These are phyloP conservation scores for Mesorhabditis spiculigera DNA, from an alignment of 2,888 invertebrate species.

Conservation along the genomic window DNA sequence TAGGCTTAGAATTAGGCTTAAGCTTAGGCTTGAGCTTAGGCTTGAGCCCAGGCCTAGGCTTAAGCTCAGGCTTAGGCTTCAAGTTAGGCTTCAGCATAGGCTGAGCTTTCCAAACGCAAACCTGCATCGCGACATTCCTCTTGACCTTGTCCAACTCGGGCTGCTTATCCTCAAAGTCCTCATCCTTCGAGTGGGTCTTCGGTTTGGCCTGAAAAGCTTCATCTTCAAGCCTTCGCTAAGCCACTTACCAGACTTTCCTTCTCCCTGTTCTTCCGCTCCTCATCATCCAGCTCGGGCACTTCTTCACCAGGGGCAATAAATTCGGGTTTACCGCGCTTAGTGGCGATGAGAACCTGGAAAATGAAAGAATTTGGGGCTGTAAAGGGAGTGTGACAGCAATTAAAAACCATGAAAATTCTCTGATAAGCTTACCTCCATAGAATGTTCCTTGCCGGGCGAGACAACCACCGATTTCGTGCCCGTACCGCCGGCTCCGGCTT, in stretches of 20 bases:
- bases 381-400: background rate
- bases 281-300: conserved; percentile 39
- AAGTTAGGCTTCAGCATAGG: no score
- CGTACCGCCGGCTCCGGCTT: background rate
- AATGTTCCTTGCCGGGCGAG: conserved; percentile 50
- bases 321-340: conserved; percentile 46
- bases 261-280: conserved; percentile 38
- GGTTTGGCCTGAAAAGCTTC: conserved; percentile 17
- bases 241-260: conserved; percentile 13
- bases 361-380: background rate
- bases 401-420: background rate
- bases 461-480: conserved; percentile 51
- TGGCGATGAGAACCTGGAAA: conserved; percentile 45
- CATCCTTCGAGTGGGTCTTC: conserved; percentile 19
- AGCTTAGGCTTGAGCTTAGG: no score
- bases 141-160: conserved; percentile 46
- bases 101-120: no score
- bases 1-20: no score
- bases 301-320: conserved; percentile 37
- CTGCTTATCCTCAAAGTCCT: conserved; percentile 38
- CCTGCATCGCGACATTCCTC: conserved; percentile 13
- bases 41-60: no score
- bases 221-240: background rate
- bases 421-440: conserved; percentile 47
- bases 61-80: no score